phyloP scores from a whole-genome alignment of 2,888 invertebrate species.

The Drosophila emarginata region DNA sequence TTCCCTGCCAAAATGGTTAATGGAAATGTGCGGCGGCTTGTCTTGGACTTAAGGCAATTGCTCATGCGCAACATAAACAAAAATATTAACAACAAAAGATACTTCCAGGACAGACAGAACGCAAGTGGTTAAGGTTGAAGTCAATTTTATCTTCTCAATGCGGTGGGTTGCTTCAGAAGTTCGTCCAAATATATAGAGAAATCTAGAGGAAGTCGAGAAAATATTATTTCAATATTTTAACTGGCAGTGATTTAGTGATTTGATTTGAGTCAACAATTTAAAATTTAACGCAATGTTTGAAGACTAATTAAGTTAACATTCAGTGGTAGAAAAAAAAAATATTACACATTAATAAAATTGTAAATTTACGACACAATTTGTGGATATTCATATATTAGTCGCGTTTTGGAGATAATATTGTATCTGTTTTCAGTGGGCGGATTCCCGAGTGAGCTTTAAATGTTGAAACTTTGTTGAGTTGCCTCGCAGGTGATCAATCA shows the following conservation, averaged over 20 bases:
- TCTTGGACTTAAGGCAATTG: constrained; percentile 39
- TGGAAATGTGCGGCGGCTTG: constrained; percentile 30
- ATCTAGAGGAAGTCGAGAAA: too few species aligned
- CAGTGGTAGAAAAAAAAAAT: background rate
- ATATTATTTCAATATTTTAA: too few species aligned
- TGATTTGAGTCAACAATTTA: background rate
- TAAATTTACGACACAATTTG: background rate
- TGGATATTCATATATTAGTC: background rate
- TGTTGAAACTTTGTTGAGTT: background rate
- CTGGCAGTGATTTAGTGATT: too few species aligned
- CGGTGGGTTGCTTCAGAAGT: background rate
- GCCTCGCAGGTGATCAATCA: background rate
- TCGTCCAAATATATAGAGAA: background rate
- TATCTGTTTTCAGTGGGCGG: background rate
- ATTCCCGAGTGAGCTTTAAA: background rate
- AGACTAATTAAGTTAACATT: background rate
- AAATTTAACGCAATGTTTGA: background rate
- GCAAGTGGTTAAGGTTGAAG: background rate
- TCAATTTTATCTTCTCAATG: background rate
- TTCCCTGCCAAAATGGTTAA: constrained; percentile 45
- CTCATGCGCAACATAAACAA: constrained; percentile 70
- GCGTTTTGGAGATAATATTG: background rate
- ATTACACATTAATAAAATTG: background rate
- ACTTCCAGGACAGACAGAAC: background rate
- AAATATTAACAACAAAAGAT: constrained; percentile 38